phyloP scores from a whole-genome alignment of 2,113 vertebrate species.

The Zosterops pallidus region DNA sequence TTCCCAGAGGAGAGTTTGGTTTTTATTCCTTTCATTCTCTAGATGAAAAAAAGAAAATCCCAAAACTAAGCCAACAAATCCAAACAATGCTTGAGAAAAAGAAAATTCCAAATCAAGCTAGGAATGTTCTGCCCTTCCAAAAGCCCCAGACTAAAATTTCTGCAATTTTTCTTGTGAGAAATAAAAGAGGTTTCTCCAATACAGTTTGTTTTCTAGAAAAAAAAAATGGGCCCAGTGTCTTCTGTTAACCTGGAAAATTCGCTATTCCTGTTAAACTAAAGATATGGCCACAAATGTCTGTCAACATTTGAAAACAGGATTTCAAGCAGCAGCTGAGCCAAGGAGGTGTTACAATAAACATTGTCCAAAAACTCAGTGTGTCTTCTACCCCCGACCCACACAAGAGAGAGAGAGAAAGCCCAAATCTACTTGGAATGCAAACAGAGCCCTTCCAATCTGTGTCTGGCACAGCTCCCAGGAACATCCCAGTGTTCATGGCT shows the following conservation, averaged over 20 bases:
- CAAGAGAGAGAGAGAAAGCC: neutral
- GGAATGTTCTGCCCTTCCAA: neutral
- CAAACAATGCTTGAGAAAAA: neutral
- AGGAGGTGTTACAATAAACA: neutral
- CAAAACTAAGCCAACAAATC: neutral
- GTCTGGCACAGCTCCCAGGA: neutral
- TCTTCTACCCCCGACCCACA: neutral
- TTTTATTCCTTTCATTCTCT: neutral
- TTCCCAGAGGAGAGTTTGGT: neutral
- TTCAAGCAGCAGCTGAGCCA: constrained; percentile 3
- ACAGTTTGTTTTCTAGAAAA: neutral
- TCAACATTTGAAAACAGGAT: neutral
- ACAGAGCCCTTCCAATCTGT: neutral
- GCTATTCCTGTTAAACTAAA: neutral
- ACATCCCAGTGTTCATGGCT: neutral
- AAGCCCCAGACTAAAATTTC: neutral
- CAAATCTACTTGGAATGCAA: neutral
- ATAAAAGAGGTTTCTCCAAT: neutral
- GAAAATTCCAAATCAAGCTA: neutral
- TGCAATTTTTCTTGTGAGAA: neutral
- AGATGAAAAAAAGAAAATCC: neutral
- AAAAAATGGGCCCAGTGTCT: neutral
- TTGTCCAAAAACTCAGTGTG: neutral
- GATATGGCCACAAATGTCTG: neutral
- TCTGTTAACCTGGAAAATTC: neutral